Conservation (phyloP, 1,140 invertebrate genomes). For the Hycleus cichorii region DNA sequence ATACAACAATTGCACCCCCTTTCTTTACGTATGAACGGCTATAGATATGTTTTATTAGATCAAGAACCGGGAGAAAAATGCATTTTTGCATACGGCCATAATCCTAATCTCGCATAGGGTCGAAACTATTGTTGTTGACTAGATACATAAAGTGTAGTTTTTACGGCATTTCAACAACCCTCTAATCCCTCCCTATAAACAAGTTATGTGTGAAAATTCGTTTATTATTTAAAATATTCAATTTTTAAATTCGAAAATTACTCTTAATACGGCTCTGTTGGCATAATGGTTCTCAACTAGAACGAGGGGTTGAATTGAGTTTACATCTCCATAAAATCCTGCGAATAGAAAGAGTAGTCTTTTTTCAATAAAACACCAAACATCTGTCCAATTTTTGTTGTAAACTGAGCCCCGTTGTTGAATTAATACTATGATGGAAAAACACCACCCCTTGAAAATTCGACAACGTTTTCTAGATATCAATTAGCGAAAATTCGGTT, state of each 20-base stretch:
- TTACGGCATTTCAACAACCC: slow-evolving; percentile 21
- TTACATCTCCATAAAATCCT: slow-evolving; percentile 13
- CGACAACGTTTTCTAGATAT: no score
- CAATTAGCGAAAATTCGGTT: no score
- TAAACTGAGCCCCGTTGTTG: slow-evolving; percentile 9
- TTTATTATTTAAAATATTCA: no score
- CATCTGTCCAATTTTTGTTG: slow-evolving; percentile 13
- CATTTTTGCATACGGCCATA: slow-evolving; percentile 17
- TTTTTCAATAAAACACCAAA: slow-evolving; percentile 3
- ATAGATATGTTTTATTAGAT: slow-evolving; percentile 19
- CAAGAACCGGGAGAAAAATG: not conserved
- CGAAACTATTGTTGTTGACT: slow-evolving; percentile 7
- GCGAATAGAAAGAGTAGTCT: slow-evolving; percentile 12
- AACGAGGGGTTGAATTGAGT: slow-evolving; percentile 6
- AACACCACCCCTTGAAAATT: no score
- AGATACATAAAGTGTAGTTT: slow-evolving; percentile 20
- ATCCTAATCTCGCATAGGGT: slow-evolving; percentile 19
- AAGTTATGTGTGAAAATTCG: slow-evolving; percentile 8
- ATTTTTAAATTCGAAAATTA: no score
- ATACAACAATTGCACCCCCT: not conserved
- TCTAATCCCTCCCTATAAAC: slow-evolving; percentile 14
- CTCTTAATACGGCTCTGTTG: no score
- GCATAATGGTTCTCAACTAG: not conserved
- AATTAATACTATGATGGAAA: slow-evolving; percentile 10
- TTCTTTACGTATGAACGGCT: slow-evolving; percentile 15